Evolutionary conservation across 2,888 invertebrate species (phyloP).

Genomic region (Agrilus biguttatus): DNA sequence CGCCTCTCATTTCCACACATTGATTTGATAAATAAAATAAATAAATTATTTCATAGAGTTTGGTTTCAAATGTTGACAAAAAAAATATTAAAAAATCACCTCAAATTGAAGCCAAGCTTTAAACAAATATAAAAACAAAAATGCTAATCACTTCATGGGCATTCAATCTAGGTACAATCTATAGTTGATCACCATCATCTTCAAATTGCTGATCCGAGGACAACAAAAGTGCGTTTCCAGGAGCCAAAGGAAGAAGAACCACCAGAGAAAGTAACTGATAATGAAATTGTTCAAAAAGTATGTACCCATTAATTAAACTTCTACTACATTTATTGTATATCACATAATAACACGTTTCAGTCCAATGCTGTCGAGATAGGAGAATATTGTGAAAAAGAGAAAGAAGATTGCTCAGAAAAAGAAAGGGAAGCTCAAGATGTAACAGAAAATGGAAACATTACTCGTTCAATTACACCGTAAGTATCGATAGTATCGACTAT

Average conservation of each 20-base stretch:
- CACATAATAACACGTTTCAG: conserved; percentile 11
- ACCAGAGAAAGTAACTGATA: too few relatives aligned
- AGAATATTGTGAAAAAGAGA: conserved; percentile 28
- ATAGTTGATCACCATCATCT: conserved; percentile 85
- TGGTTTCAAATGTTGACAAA: too few relatives aligned
- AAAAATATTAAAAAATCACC: too few relatives aligned
- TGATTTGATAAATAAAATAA: neutral
- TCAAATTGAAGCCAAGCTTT: too few relatives aligned
- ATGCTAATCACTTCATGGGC: neutral
- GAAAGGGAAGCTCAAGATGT: conserved; percentile 16
- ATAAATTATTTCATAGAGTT: too few relatives aligned
- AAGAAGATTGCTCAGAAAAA: conserved; percentile 30
- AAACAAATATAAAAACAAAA: too few relatives aligned
- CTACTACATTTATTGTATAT: neutral
- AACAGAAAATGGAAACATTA: conserved; percentile 3
- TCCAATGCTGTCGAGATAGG: conserved; percentile 24
- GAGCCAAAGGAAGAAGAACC: conserved; percentile 44
- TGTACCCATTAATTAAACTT: neutral
- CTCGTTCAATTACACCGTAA: too few relatives aligned
- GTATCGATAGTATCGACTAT: too few relatives aligned
- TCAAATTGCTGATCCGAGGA: conserved; percentile 55
- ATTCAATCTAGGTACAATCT: conserved; percentile 63
- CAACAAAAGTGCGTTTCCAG: conserved; percentile 77
- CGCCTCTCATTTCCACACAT: neutral
- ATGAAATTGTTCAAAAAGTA: too few relatives aligned